These are phyloP conservation scores for Acrossocheilus wenchowensis DNA, from an alignment of 2,797 vertebrate species.

Conservation along the genomic window DNA sequence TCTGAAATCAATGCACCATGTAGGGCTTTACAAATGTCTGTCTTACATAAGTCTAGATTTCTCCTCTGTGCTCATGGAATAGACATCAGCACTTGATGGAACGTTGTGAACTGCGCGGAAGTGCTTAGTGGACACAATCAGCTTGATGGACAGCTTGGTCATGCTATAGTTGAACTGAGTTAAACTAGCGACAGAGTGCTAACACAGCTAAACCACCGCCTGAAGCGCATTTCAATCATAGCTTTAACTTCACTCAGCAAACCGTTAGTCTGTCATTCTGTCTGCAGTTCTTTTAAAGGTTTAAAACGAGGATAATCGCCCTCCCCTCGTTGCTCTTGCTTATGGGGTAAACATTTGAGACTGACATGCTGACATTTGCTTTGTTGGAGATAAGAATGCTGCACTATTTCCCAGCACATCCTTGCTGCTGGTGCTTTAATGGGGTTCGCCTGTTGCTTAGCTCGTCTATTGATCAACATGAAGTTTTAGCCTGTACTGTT, in stretches of 20 bases:
- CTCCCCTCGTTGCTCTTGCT: slow-evolving; percentile 23
- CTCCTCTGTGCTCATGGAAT: neutral
- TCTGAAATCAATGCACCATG: neutral
- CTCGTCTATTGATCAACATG: neutral
- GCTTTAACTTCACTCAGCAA: slow-evolving; percentile 9
- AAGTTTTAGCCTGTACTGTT: slow-evolving; percentile 4
- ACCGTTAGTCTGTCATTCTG: slow-evolving; percentile 28
- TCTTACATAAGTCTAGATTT: neutral
- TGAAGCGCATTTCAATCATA: slow-evolving; percentile 13
- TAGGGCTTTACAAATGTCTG: neutral
- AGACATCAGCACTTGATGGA: slow-evolving; percentile 5
- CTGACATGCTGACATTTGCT: slow-evolving; percentile 34
- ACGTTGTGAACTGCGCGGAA: neutral
- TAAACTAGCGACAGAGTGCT: slow-evolving; percentile 38
- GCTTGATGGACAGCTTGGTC: slow-evolving; percentile 38
- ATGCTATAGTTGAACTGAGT: slow-evolving; percentile 13
- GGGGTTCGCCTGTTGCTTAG: neutral
- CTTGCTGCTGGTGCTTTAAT: slow-evolving; percentile 4
- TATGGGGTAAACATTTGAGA: slow-evolving; percentile 42
- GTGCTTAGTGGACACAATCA: slow-evolving; percentile 15
- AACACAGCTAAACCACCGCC: slow-evolving; percentile 28
- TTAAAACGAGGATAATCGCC: slow-evolving; percentile 19
- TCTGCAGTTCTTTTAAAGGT: slow-evolving; percentile 28
- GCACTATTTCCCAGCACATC: neutral
- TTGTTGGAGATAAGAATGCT: slow-evolving; percentile 11